Evolutionary conservation across 2,797 vertebrate species (phyloP).

Genomic region (Sebastes minor): DNA sequence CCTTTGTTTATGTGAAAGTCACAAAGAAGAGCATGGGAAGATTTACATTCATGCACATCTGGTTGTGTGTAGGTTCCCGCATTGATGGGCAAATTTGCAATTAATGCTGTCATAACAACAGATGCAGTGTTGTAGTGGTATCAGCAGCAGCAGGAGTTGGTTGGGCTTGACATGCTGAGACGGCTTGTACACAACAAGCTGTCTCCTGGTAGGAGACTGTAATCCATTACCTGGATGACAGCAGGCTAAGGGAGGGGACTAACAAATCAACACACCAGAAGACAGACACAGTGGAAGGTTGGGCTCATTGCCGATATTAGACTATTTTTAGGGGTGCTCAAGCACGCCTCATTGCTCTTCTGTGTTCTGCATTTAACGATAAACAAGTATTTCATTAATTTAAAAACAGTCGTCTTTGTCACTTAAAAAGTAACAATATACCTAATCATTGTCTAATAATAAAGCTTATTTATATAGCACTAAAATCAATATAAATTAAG

Average conservation of each 20-base stretch:
- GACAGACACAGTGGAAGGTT: neutral
- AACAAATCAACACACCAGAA: neutral
- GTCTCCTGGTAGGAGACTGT: neutral
- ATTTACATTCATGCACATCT: neutral
- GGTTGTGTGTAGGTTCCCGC: neutral
- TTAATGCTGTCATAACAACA: constrained; percentile 21
- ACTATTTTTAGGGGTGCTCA: too few species aligned
- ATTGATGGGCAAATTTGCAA: neutral
- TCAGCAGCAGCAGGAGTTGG: neutral
- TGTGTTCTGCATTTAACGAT: too few species aligned
- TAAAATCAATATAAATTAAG: too few species aligned
- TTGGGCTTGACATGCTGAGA: neutral
- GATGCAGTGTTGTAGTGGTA: neutral
- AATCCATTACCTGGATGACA: neutral
- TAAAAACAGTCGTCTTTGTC: too few species aligned
- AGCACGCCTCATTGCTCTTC: too few species aligned
- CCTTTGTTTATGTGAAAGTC: constrained; percentile 36
- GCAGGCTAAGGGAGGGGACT: neutral
- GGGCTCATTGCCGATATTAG: neutral
- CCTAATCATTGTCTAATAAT: too few species aligned
- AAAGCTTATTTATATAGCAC: too few species aligned
- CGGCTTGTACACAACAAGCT: neutral
- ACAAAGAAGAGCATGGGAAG: constrained; percentile 13
- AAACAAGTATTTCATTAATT: too few species aligned
- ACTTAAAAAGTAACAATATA: too few species aligned